phyloP scores from a whole-genome alignment of 2,797 vertebrate species.

The Prionace glauca region DNA sequence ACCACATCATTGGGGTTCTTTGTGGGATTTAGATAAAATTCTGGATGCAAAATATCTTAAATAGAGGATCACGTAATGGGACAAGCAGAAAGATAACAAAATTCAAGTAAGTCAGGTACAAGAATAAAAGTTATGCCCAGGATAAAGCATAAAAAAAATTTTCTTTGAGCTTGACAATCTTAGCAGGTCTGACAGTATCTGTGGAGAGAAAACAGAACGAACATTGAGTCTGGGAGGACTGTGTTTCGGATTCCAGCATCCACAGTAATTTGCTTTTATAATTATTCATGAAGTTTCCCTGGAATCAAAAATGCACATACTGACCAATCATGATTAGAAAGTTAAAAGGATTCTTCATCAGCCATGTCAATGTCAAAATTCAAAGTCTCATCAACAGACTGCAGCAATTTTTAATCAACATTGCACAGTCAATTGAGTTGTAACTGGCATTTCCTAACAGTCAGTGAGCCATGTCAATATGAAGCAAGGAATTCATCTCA shows the following conservation, averaged over 20 bases:
- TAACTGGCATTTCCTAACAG: not conserved
- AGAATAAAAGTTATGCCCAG: not conserved
- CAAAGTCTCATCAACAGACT: constrained; percentile 1
- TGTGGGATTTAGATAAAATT: no score
- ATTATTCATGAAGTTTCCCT: not conserved
- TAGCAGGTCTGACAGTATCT: no score
- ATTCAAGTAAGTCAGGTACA: not conserved
- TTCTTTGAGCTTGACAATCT: not conserved
- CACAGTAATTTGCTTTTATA: not conserved
- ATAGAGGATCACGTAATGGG: not conserved
- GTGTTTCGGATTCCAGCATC: no score
- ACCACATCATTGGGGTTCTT: no score
- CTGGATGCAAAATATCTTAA: not conserved
- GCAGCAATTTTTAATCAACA: constrained; percentile 20
- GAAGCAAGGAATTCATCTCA: not conserved
- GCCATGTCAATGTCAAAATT: not conserved
- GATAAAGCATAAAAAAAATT: not conserved
- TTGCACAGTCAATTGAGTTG: constrained; percentile 2
- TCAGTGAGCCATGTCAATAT: not conserved
- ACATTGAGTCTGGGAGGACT: no score
- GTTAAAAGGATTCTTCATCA: not conserved
- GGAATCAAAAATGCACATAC: not conserved
- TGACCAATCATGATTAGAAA: not conserved
- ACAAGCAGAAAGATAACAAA: not conserved
- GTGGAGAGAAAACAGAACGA: no score